Base-by-base conservation (phyloP, 2,113 vertebrate genomes). In the Tenebrosternarchus preto region DNA sequence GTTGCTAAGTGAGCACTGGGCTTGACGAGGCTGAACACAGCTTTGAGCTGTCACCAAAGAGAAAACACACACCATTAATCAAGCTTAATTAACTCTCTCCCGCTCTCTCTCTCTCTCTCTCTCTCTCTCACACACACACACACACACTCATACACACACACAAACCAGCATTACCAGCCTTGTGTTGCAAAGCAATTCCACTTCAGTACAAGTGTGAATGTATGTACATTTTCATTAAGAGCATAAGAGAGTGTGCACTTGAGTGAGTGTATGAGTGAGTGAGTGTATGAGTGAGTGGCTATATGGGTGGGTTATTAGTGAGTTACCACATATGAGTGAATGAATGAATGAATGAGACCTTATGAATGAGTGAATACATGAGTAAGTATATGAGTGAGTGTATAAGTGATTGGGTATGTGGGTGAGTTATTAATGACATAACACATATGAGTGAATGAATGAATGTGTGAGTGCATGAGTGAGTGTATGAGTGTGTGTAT, bases 61-160 rank as follows among this genome's bases (percentile, higher is more conserved):
- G 57, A 85, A 85, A 85, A 85, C 83, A 79, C 66, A 79, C 72
- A 82, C 80, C 76, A 82, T 85, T 85, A 82, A 82, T 85, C 83
- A 85, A 82, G 71, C 76, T 24, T 82, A 76, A 85, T 85, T 85
- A 79, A 85, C 83, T 70, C 31, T 6, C 22, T 57, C 76, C 29
- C 82, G 69, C 68, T 50, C 46, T 36, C 78, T n/a, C 53, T 4
- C 50, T 27, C 33, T 12, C 67, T 46, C 55, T 12, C 53, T 16
- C 61, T 22, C 61, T 22, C 61, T 36, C 76, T 22, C 76, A 43
- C 66, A 27, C 76, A 27, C 53, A 60, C 46, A 50, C 77, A 39
- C 57, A 29, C 55, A n/a, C n/a, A n/a, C n/a, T n/a, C n/a, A n/a
- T n/a, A 63, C 57, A 71, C 77, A 72, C 33, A 36, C 25, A 43